Conservation (phyloP, 2,888 invertebrate genomes). For the Quadriops clusia region DNA sequence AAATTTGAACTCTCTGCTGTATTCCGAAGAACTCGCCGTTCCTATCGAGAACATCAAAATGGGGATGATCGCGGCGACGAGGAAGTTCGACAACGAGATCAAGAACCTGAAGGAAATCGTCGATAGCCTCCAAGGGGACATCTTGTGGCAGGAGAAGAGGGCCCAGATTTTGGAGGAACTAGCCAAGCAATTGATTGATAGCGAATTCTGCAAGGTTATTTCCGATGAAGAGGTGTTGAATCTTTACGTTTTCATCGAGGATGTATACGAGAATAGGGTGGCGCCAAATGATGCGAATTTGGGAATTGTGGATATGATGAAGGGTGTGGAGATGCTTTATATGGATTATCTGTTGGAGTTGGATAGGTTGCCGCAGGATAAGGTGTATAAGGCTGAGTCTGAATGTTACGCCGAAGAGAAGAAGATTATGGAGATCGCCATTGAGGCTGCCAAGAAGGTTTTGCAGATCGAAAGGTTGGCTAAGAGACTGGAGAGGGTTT, state of each 20-base stretch:
- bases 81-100: slow-evolving; percentile 32
- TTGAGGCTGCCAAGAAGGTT: slow-evolving; percentile 46
- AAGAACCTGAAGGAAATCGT: slow-evolving; percentile 33
- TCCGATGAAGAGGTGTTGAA: slow-evolving; percentile 45
- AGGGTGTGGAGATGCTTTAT: slow-evolving; percentile 43
- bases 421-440: slow-evolving; percentile 40
- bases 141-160: slow-evolving; percentile 39
- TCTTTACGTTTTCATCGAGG: slow-evolving; percentile 48
- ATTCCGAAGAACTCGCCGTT: slow-evolving; percentile 45
- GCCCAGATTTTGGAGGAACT: slow-evolving; percentile 41
- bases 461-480: slow-evolving; percentile 40
- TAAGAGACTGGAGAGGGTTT: slow-evolving; percentile 36
- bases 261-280: slow-evolving; percentile 48
- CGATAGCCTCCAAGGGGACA: slow-evolving; percentile 34
- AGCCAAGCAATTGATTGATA: slow-evolving; percentile 43
- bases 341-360: slow-evolving; percentile 34
- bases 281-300: slow-evolving; percentile 46
- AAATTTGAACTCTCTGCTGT: slow-evolving; percentile 49
- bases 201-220: slow-evolving; percentile 44
- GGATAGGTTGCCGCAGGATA: slow-evolving; percentile 43
- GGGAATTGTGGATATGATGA: slow-evolving; percentile 44
- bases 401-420: slow-evolving; percentile 42
- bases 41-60: slow-evolving; percentile 40
- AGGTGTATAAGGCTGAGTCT: slow-evolving; percentile 41
- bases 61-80: slow-evolving; percentile 37